Conservation (phyloP, 2,113 vertebrate genomes). For the Pluvianellus socialis region DNA sequence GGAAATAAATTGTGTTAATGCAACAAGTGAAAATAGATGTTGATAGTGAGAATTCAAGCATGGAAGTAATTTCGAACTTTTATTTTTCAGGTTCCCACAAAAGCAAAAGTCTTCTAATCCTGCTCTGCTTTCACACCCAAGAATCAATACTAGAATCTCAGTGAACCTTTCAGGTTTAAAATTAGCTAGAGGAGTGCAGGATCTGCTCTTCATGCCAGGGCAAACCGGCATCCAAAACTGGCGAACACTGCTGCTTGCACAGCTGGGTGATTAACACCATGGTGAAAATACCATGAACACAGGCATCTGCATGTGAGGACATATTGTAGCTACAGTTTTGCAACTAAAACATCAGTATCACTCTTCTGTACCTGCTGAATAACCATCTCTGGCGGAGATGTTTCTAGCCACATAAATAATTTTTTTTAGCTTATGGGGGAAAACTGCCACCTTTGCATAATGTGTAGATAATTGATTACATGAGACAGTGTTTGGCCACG, state of each 20-base stretch:
- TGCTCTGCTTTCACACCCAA: neutral
- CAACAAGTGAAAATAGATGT: neutral
- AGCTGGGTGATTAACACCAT: neutral
- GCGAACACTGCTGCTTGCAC: neutral
- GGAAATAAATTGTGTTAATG: neutral
- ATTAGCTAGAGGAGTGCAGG: neutral
- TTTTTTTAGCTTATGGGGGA: neutral
- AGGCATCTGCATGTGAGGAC: neutral
- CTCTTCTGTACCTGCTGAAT: neutral
- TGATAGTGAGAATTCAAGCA: neutral
- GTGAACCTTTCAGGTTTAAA: neutral
- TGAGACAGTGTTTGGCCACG: neutral
- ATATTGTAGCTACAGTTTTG: neutral
- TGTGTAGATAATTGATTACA: neutral
- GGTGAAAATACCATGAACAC: neutral
- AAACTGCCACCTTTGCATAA: neutral
- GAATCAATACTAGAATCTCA: neutral
- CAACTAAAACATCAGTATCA: neutral
- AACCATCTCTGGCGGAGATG: neutral
- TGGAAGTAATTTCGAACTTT: neutral
- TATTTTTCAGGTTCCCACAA: neutral
- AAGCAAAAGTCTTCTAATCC: neutral
- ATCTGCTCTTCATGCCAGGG: neutral
- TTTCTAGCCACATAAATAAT: neutral
- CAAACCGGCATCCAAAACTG: neutral